phyloP scores from a whole-genome alignment of 2,113 vertebrate species.

The Gopherus evgoodei region DNA sequence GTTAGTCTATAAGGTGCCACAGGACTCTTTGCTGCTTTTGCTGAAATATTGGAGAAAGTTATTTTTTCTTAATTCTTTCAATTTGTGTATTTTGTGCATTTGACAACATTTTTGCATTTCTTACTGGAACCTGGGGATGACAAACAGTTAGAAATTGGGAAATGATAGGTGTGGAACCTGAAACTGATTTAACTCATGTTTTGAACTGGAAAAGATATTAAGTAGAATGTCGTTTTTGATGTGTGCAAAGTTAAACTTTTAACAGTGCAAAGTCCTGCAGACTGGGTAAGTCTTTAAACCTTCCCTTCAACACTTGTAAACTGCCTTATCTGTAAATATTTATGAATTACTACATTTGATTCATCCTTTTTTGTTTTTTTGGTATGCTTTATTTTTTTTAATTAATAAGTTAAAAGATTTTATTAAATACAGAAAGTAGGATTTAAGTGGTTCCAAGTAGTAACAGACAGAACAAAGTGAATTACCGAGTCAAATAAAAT shows the following conservation, averaged over 20 bases:
- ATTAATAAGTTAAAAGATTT: no score
- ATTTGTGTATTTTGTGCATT: background rate
- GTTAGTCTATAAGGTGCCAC: no score
- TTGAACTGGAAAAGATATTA: background rate
- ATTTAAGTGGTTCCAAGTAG: no score
- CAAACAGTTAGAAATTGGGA: background rate
- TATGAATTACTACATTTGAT: background rate
- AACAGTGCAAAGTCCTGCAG: background rate
- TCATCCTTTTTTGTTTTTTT: background rate
- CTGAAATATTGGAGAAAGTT: background rate
- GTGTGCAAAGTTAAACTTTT: background rate
- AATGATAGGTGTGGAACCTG: background rate
- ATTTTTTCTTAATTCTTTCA: background rate
- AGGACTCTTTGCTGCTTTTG: no score
- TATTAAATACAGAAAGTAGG: no score
- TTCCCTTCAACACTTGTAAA: background rate
- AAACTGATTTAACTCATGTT: background rate
- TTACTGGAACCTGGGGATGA: background rate
- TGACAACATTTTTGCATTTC: background rate
- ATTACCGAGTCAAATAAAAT: no score
- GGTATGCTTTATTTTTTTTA: background rate
- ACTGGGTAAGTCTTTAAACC: background rate
- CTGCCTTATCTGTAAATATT: background rate
- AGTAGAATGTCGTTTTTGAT: background rate
- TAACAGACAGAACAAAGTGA: no score